phyloP scores from a whole-genome alignment of 2,888 invertebrate species.

The Chloromyia formosa region DNA sequence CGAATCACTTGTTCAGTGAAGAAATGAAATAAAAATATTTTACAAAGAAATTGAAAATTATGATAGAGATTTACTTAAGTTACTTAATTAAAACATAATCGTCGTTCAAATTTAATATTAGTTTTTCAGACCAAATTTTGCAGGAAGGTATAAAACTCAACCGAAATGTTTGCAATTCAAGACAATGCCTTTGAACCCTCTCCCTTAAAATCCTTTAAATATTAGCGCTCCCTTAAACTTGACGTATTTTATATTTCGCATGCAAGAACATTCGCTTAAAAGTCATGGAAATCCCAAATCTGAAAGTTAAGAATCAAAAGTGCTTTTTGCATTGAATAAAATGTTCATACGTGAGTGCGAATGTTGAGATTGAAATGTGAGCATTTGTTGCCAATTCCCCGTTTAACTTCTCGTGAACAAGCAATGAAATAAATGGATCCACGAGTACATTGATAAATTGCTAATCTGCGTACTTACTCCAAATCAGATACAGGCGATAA shows the following conservation, averaged over 20 bases:
- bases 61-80: no score
- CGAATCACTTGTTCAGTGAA: no score
- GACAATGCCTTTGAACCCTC: no score
- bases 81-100: no score
- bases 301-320: constrained; percentile 49
- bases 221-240: neutral
- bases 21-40: no score
- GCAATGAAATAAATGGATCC: no score
- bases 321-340: constrained; percentile 48
- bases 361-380: constrained; percentile 37
- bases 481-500: neutral
- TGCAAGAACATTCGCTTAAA: constrained; percentile 3
- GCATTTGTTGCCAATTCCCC: neutral
- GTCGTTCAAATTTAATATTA: no score
- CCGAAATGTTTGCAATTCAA: no score
- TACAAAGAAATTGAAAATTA: no score
- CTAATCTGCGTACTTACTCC: neutral
- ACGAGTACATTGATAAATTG: constrained; percentile 27
- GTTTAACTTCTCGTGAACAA: neutral
- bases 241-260: neutral
- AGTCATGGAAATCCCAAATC: constrained; percentile 45
- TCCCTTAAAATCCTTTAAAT: neutral
- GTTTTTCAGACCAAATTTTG: no score
- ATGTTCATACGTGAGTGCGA: constrained; percentile 48
- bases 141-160: no score